Evolutionary conservation across 2,797 vertebrate genomes (phyloP).

Genomic region (Synanceia verrucosa): DNA sequence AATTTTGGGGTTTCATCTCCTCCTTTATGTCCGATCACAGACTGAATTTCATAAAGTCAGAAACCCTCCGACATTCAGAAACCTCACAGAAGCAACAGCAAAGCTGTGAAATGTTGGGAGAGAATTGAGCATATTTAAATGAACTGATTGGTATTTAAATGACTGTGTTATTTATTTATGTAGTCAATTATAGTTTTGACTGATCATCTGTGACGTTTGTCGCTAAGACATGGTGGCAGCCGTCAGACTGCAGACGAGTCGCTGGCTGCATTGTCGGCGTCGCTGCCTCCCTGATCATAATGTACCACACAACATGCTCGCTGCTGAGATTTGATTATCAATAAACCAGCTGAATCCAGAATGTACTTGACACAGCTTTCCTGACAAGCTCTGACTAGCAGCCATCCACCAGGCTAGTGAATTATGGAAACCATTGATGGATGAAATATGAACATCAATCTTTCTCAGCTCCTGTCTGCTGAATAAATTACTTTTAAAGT

Average conservation of each 20-base stretch:
- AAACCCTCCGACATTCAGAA: not conserved
- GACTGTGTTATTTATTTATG: constrained; percentile 9
- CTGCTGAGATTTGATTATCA: constrained; percentile 58
- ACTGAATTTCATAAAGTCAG: no score
- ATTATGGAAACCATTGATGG: constrained; percentile 73
- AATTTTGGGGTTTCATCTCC: not conserved
- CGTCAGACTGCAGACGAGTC: not conserved
- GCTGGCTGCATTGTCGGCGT: constrained; percentile 1
- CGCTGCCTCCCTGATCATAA: constrained; percentile 14
- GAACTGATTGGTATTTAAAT: constrained; percentile 1
- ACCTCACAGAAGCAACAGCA: not conserved
- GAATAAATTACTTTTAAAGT: constrained; percentile 76
- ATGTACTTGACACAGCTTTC: constrained; percentile 44
- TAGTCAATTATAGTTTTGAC: constrained; percentile 18
- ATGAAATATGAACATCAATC: constrained; percentile 81
- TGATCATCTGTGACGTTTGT: constrained; percentile 1
- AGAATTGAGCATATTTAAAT: not conserved
- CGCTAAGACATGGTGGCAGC: not conserved
- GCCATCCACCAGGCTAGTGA: constrained; percentile 51
- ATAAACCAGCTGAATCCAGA: constrained; percentile 49
- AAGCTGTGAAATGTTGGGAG: not conserved
- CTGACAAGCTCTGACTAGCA: constrained; percentile 67
- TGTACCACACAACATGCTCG: constrained; percentile 29
- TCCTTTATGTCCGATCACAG: not conserved
- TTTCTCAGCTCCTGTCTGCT: constrained; percentile 67